phyloP scores from a whole-genome alignment of 2,888 invertebrate genomes.

The Andrena praecox region DNA sequence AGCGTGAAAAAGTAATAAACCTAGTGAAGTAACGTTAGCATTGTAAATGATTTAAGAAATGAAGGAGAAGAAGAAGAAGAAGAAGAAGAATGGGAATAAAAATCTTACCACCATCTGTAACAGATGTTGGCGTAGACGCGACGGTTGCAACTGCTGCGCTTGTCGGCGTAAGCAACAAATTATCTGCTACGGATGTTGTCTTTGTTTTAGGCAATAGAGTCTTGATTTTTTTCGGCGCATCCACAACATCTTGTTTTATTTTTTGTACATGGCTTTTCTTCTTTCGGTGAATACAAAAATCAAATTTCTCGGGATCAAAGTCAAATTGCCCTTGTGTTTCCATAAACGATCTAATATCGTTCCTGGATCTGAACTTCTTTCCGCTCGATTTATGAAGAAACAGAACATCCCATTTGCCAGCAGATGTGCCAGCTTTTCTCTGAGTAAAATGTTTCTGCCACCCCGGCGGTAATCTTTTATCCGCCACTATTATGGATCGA shows the following conservation, averaged over 20 bases:
- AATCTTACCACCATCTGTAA: constrained; percentile 77
- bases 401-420: constrained; percentile 94
- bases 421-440: constrained; percentile 88
- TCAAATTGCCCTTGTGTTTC: constrained; percentile 84
- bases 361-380: constrained; percentile 87
- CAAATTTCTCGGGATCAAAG: constrained; percentile 87
- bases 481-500: constrained; percentile 88
- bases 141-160: constrained; percentile 48
- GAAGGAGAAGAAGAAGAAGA: not conserved
- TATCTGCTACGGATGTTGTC: constrained; percentile 59
- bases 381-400: constrained; percentile 88
- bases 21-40: constrained; percentile 38
- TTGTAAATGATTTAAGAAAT: not conserved
- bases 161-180: constrained; percentile 47
- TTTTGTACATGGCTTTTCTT: constrained; percentile 74
- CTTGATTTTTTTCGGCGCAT: constrained; percentile 81
- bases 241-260: constrained; percentile 71
- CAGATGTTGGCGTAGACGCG: constrained; percentile 66
- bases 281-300: constrained; percentile 87
- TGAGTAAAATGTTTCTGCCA: constrained; percentile 93
- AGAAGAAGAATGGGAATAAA: constrained; percentile 7
- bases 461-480: constrained; percentile 90
- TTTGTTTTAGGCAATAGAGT: constrained; percentile 82
- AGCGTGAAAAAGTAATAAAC: constrained; percentile 50
- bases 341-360: constrained; percentile 86